A percentile compares a stretch with the other conserved stretches of the same genome.
Evolutionary conservation across 2,113 vertebrate genomes (phyloP).

Genomic region (Nansenia antarctica): DNA sequence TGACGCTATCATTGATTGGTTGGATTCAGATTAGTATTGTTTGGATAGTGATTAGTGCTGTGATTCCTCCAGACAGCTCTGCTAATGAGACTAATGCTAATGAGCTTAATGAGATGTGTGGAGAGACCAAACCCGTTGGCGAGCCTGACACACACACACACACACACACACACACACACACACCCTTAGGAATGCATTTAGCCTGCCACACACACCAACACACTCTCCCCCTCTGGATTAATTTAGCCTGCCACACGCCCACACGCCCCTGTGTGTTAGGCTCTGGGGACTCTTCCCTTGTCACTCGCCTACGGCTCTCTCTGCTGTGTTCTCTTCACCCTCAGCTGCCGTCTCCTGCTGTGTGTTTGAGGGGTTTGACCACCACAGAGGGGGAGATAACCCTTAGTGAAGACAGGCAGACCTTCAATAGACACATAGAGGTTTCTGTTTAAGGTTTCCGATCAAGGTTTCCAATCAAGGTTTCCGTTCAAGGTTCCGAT

Average conservation of each 20-base stretch:
- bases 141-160: slow-evolving; percentile 4
- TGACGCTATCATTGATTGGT: slow-evolving; percentile 41
- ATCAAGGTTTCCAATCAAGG: too few relatives aligned
- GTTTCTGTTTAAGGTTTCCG: too few relatives aligned
- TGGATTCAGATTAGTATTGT: too few relatives aligned
- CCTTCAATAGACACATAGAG: too few relatives aligned
- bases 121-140: not conserved
- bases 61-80: slow-evolving; percentile 22
- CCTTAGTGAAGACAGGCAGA: too few relatives aligned
- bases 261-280: slow-evolving; percentile 41
- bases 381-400: not conserved
- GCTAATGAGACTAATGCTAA: slow-evolving; percentile 8
- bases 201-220: slow-evolving; percentile 7
- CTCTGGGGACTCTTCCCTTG: slow-evolving; percentile 46
- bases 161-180: slow-evolving; percentile 2
- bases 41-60: slow-evolving; percentile 30
- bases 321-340: slow-evolving; percentile 35
- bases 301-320: slow-evolving; percentile 53
- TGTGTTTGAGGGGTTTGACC: too few relatives aligned
- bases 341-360: slow-evolving; percentile 14
- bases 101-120: slow-evolving; percentile 23
- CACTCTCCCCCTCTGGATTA: not conserved
- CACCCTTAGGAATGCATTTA: slow-evolving; percentile 3
- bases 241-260: slow-evolving; percentile 1
- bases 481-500: too few relatives aligned